A percentile compares a stretch with the other conserved stretches of the same genome.
Conservation (phyloP, 1,140 invertebrate species). For the Nasonia giraulti region DNA sequence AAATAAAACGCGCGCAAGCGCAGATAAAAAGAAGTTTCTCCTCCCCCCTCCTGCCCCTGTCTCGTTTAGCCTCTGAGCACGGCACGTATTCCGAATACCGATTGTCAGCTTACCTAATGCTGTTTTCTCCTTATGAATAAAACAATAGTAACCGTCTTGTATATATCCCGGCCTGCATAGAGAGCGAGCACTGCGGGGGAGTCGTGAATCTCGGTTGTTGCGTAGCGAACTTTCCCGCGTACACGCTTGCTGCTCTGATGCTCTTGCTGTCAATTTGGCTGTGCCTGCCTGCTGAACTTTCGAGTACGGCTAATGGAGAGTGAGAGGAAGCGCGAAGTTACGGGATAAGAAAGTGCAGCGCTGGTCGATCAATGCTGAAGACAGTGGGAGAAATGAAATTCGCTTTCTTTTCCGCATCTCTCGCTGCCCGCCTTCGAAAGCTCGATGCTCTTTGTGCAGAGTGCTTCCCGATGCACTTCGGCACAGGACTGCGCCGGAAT, state of each 20-base stretch:
- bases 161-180: background rate
- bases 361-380: no score
- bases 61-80: background rate
- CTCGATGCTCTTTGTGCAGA: no score
- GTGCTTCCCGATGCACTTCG: no score
- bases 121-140: slow-evolving; percentile 51
- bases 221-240: background rate
- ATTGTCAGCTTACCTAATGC: slow-evolving; percentile 52
- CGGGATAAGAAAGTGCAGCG: no score
- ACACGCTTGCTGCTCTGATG: background rate
- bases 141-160: slow-evolving; percentile 43
- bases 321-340: no score
- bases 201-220: background rate
- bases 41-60: slow-evolving; percentile 40
- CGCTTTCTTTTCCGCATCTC: no score
- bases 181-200: background rate
- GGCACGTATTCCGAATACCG: slow-evolving; percentile 49
- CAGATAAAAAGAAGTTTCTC: slow-evolving; percentile 53
- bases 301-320: slow-evolving; percentile 13
- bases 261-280: slow-evolving; percentile 4
- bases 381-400: no score
- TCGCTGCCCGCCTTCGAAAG: no score
- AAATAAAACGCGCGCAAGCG: slow-evolving; percentile 43
- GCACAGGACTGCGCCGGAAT: no score
- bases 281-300: background rate